phyloP scores from a whole-genome alignment of 2,888 invertebrate species.

The Caenorhabditis sinica region DNA sequence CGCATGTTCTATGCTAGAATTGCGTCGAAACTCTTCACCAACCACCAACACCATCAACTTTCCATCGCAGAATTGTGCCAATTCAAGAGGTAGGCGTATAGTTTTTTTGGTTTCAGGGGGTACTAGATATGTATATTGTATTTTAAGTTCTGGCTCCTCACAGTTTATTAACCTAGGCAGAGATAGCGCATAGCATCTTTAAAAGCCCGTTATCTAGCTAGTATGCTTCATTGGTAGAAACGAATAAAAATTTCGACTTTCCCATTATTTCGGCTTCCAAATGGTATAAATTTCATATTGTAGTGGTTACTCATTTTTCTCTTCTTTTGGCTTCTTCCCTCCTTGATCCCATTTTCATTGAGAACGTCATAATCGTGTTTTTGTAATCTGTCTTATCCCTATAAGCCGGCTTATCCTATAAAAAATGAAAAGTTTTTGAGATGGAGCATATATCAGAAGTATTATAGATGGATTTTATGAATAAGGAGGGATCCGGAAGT shows the following conservation, averaged over 20 bases:
- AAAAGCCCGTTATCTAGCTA: no score
- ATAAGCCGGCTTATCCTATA: not conserved
- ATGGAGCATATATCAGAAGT: not conserved
- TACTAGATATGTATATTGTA: not conserved
- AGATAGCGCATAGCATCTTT: no score
- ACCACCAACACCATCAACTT: constrained; percentile 21
- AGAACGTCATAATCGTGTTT: constrained; percentile 1
- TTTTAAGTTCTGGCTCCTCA: no score
- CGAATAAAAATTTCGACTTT: no score
- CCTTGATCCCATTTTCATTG: not conserved
- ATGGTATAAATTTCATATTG: no score
- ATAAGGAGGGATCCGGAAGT: no score
- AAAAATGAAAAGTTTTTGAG: not conserved
- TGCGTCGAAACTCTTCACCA: constrained; percentile 72
- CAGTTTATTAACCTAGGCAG: no score
- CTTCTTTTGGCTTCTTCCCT: not conserved
- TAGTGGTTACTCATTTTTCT: not conserved
- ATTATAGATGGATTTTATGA: not conserved
- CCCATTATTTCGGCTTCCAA: no score
- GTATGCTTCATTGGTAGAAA: no score
- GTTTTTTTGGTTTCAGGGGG: not conserved
- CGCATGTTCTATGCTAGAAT: constrained; percentile 71
- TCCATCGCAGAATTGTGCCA: constrained; percentile 10
- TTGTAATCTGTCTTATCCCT: not conserved
- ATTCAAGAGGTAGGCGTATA: not conserved